Evolutionary conservation across 2,797 vertebrate genomes (phyloP), one percentile per base, ranked within the genome.

Genomic region (Ptychobarbus kaznakovi): DNA sequence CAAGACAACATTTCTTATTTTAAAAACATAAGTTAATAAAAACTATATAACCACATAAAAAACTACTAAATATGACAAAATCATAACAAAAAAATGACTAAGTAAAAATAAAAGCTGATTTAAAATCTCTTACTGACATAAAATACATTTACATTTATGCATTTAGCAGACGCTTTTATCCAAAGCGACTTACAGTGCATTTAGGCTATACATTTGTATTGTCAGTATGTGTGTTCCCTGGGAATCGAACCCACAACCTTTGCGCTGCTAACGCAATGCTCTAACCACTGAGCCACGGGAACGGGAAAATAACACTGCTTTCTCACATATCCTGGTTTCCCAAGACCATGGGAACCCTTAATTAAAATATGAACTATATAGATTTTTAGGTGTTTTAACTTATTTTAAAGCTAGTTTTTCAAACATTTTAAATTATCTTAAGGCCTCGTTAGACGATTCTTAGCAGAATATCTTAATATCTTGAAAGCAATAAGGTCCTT

Each of bases 401-500:
- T 13, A 20, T 35, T 75, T 51, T 53, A 73, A 46, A 49, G 15
- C 6, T 32, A 10, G 0, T 6, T 49, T 32, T 74, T 1, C 4
- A 32, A 74, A 1, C 0, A 75, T 32, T 32, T 35, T 3, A 53
- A 20, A 1, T 53, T 4, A 53, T 35, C 28, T 35, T 22, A 16
- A 51, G 25, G 9, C 2, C 4, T 9, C 11, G 10, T 12, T 53
- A 15, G 49, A n/a, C 13, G 11, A n/a, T 12, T 63, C 12, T 78
- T 70, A 6, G 25, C n/a, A 40, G 32, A 32, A 32, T 32, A 32
- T 32, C 32, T 32, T 10, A 66, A 28, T 40, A 68, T 66, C n/a
- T 74, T 58, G 5, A n/a, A 66, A 75, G 69, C 56, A 85, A 74
- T 51, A 69, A 73, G 0, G 2, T 20, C 68, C 18, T 58, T 78